Evolutionary conservation across 2,797 vertebrate species (phyloP), one percentile per base, ranked within the genome.

Genomic region (Miichthys miiuy): DNA sequence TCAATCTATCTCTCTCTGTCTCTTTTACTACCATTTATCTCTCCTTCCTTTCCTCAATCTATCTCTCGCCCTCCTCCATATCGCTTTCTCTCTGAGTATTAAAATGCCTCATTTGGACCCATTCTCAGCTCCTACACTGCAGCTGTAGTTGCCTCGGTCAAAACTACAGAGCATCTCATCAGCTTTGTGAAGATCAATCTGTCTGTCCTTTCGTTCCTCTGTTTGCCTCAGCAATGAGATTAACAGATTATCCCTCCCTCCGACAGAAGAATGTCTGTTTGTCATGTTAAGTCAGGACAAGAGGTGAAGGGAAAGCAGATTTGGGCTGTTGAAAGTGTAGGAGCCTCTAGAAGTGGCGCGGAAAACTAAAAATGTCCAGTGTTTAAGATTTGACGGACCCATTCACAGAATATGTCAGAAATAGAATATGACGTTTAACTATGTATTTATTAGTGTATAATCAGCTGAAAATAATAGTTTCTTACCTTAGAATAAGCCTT

Each of bases 111-210:
- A 87, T 88, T 87, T 86, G 67, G 81, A 88, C 65, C 77, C 61
- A 57, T 82, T 52, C 62, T 75, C 3, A 6, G 55, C 76, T 68
- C 73, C 77, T 63, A 41, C 61, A 34, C 74, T 18, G 51, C 79
- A 72, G 75, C 44, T 44, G 68, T 21, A 20, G 6, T 47, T 38
- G 68, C 70, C 75, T 64, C 21, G 20, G 60, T 83, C 82, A 86
- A 66, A 90, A 90, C 68, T 81, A 76, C 72, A 85, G 73, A 85
- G 72, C 74, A 77, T 88, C 89, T 85, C 86, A 79, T 81, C 81
- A 90, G 79, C 87, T 84, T 85, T 88, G 75, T 83, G 76, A 73
- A 84, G 82, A 92, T 92, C 81, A 90, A 84, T 90, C 75, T 74
- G 65, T 70, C 68, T 44, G 61, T 83, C 77, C 69, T 72, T 78